These are phyloP conservation scores for Poeciliopsis gracilis DNA, from an alignment of 2,797 vertebrate genomes.

Conservation along the genomic window DNA sequence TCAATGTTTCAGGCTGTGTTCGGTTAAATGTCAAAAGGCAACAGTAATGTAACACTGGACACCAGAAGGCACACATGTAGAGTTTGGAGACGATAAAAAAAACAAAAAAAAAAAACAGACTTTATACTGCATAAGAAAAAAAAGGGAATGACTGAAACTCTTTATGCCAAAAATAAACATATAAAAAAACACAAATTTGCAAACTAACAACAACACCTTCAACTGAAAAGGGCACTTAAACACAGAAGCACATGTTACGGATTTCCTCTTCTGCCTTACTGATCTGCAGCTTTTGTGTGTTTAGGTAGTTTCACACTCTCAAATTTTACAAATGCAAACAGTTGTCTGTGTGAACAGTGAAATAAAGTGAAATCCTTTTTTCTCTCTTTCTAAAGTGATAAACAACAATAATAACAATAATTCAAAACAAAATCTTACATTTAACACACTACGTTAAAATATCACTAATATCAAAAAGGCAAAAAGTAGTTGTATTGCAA, in stretches of 20 bases:
- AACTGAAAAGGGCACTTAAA: conserved; percentile 46
- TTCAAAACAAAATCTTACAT: conserved; percentile 42
- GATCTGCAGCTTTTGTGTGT: conserved; percentile 31
- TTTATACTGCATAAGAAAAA: conserved; percentile 9
- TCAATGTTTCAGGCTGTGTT: background rate
- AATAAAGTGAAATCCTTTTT: conserved; percentile 61
- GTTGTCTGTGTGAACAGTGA: conserved; percentile 23
- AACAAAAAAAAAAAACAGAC: conserved; percentile 2
- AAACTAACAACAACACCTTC: conserved; percentile 6
- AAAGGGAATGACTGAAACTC: background rate
- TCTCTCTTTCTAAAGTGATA: conserved; percentile 59
- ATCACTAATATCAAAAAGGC: conserved; percentile 82
- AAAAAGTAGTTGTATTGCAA: conserved; percentile 86
- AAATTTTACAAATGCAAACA: conserved; percentile 29
- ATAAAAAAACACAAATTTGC: conserved; percentile 5
- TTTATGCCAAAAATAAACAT: background rate
- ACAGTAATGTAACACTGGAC: conserved; percentile 31
- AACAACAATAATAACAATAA: conserved; percentile 60
- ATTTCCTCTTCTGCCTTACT: conserved; percentile 25
- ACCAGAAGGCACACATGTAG: conserved; percentile 71
- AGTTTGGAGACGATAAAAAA: conserved; percentile 30
- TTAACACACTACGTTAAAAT: conserved; percentile 74
- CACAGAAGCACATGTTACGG: conserved; percentile 34
- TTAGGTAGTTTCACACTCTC: conserved; percentile 62
- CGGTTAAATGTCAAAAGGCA: conserved; percentile 27